These are phyloP conservation scores for Cancer borealis DNA, from an alignment of 2,888 invertebrate genomes.

Conservation along the genomic window DNA sequence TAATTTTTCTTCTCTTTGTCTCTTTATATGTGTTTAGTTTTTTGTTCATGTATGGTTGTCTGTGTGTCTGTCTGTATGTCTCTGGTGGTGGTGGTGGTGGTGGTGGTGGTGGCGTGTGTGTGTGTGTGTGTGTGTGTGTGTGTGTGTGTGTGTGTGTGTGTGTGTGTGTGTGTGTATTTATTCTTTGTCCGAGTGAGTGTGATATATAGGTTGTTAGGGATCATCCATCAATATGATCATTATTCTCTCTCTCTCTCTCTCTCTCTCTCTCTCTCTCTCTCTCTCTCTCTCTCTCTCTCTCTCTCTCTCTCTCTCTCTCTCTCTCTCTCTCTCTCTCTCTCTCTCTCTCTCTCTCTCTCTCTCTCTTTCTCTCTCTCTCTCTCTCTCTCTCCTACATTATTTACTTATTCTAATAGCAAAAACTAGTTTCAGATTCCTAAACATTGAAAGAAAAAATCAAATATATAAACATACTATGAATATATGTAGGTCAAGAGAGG, in stretches of 20 bases:
- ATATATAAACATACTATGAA: not conserved
- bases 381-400: not conserved
- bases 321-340: not conserved
- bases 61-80: not conserved
- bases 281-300: not conserved
- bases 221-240: slow-evolving; percentile 36
- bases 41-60: not conserved
- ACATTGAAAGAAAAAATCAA: not conserved
- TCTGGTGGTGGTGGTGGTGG: not conserved
- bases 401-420: not conserved
- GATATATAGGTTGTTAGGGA: not conserved
- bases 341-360: slow-evolving; percentile 20
- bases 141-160: slow-evolving; percentile 39
- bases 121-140: slow-evolving; percentile 48
- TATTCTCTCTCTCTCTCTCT: not conserved
- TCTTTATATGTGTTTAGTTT: not conserved
- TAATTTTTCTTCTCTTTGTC: not conserved
- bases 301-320: slow-evolving; percentile 25
- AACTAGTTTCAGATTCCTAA: not conserved
- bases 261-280: slow-evolving; percentile 24
- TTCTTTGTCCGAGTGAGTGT: not conserved
- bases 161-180: not conserved
- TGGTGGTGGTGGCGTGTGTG: not conserved
- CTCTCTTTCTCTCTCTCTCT: not conserved
- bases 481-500: not conserved